A percentile compares a stretch with the other conserved stretches of the same genome.
phyloP scores from a whole-genome alignment of 2,113 vertebrate genomes.

The Rousettus leschenaultii region DNA sequence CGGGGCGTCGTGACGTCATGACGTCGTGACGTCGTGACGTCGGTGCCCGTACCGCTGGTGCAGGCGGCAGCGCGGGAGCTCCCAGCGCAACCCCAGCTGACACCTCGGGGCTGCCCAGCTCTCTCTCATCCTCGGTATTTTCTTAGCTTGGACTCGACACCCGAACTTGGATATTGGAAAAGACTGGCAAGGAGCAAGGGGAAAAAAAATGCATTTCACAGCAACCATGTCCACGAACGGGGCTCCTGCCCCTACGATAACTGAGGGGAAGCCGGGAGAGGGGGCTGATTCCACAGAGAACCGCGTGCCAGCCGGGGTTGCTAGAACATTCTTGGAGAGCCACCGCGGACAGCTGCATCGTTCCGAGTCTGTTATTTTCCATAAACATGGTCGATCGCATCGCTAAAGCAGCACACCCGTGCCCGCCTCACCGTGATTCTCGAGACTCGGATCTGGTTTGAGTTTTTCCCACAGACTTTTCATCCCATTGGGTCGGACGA shows the following conservation, averaged over 20 bases:
- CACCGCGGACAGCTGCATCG: rapidly evolving
- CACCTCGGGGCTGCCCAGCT: rapidly evolving
- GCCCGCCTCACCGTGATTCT: rapidly evolving
- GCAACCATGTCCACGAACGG: rapidly evolving
- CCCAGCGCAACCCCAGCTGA: rapidly evolving
- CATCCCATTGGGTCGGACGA: neutral
- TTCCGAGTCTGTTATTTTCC: neutral
- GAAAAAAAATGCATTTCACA: rapidly evolving
- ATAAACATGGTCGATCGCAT: rapidly evolving
- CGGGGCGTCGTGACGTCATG: rapidly evolving
- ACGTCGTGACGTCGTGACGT: rapidly evolving
- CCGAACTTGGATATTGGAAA: neutral
- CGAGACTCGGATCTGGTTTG: neutral
- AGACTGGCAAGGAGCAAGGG: rapidly evolving
- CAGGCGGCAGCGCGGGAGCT: neutral
- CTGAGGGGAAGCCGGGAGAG: rapidly evolving
- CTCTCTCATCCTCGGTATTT: rapidly evolving
- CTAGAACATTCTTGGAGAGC: neutral
- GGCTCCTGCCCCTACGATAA: rapidly evolving
- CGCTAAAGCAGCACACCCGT: neutral
- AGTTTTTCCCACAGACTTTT: neutral
- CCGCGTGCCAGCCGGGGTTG: rapidly evolving
- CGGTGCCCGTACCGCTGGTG: rapidly evolving
- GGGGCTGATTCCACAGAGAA: rapidly evolving
- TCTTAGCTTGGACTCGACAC: neutral